Evolutionary conservation across 2,888 invertebrate genomes (phyloP), one percentile per base, ranked within the genome.

Genomic region (Calliphora vomitoria): DNA sequence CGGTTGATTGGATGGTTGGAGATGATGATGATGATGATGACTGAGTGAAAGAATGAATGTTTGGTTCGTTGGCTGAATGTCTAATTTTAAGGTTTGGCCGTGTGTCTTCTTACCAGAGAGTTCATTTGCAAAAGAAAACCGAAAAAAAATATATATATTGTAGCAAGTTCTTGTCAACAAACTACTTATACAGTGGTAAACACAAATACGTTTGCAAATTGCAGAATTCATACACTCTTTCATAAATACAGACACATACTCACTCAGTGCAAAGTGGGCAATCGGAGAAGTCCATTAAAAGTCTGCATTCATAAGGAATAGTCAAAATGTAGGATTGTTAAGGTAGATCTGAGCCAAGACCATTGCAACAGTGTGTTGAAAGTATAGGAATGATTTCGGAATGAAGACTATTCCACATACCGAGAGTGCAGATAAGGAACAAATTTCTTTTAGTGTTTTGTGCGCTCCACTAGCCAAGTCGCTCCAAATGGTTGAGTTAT

Each of bases 21-120:
- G 20, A 47, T 69, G 64, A 31, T 62, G 69, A 47, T 69, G 64
- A 31, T 62, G 69, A 58, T 64, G 47, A 20, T 64, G 53, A 66
- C 8, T n/a, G n/a, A 55, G 25, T 18, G 13, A 31, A 60, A 31
- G 18, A 20, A 15, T 31, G 62, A 25, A 44, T 76, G 64, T 71
- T 53, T 66, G 38, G 38, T 64, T 79, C 15, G 75, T 66, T 88
- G 74, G 44, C 55, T 84, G 72, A 44, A 75, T 88, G 68, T 78
- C 76, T 88, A 72, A 75, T 76, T 75, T 66, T 35, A 35, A 62
- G 78, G 38, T 64, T 83, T 79, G 47, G 66, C 41, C 53, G 44
- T 74, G 66, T 74, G 18, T 75, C 38, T 60, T 66, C 55, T 53
- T 66, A 18, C 66, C 35, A 60, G n/a, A 2, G 68, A 85, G 62